A percentile compares a stretch with the other conserved stretches of the same genome.
phyloP scores from a whole-genome alignment of 1,140 invertebrate species.

The Cheumatopsyche charites region DNA sequence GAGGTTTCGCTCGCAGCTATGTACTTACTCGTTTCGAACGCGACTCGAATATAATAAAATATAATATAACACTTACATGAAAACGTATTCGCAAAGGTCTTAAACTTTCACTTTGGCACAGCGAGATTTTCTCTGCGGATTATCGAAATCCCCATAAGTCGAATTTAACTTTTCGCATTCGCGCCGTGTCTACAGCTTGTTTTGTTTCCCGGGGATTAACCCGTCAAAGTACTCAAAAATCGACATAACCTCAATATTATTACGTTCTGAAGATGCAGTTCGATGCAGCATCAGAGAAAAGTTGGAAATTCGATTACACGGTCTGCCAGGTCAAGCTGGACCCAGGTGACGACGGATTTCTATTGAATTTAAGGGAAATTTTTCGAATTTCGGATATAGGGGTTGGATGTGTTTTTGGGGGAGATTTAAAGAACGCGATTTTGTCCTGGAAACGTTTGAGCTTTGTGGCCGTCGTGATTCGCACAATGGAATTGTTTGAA shows the following conservation, averaged over 20 bases:
- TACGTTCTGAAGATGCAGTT: too few relatives aligned
- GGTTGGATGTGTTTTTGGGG: too few relatives aligned
- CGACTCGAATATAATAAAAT: too few relatives aligned
- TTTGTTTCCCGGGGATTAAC: not conserved
- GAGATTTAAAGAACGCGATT: too few relatives aligned
- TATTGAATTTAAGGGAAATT: constrained; percentile 5
- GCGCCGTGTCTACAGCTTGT: not conserved
- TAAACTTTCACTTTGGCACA: not conserved
- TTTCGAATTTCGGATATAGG: too few relatives aligned
- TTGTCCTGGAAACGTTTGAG: too few relatives aligned
- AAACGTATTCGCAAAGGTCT: not conserved
- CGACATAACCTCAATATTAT: too few relatives aligned
- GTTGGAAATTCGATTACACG: constrained; percentile 12
- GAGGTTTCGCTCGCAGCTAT: too few relatives aligned
- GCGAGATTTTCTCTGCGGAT: constrained; percentile 6
- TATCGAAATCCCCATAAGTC: constrained; percentile 10
- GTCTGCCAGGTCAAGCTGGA: not conserved
- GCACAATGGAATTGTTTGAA: not conserved
- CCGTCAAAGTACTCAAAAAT: not conserved
- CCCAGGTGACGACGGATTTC: not conserved
- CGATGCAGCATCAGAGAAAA: not conserved
- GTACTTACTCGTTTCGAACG: too few relatives aligned
- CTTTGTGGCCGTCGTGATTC: not conserved
- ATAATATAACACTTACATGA: not conserved
- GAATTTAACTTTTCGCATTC: not conserved